Evolutionary conservation across 2,888 invertebrate genomes (phyloP), one percentile per base, ranked within the genome.

Genomic region (Rhingia rostrata): DNA sequence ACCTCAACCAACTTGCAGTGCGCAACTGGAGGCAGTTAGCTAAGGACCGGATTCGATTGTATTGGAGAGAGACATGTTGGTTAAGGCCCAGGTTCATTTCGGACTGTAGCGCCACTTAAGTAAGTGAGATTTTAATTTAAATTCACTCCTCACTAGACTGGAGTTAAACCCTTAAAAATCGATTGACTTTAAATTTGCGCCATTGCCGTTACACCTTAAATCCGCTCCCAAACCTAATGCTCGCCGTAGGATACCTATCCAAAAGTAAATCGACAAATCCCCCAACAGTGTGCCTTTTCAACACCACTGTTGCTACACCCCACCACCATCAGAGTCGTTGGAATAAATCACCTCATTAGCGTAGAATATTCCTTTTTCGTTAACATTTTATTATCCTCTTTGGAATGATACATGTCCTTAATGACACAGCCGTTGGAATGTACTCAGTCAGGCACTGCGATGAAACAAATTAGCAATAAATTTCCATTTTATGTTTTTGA

Each of bases 281-380:
- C 12, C 12, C 5, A 45, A 22, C 22, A 22, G 22, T 2, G 22
- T 22, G n/a, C 22, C 10, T 70, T 60, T 33, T 53, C 6, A 60
- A 6, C 47, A 2, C 56, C 63, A 64, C 63, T 64, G 63, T 73
- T 9, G 6, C 10, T 0, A 35, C 39, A 43, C 39, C 43, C 56
- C 67, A 10, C 4, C n/a, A n/a, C 14, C 12, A 6, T 14, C 7
- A 14, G 7, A 47, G 2, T 47, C 22, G 10, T 30, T 14, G 54
- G 61, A 54, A 82, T 82, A 77, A 67, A 77, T 82, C 64, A 66
- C 77, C 77, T 77, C 72, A 72, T 82, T 82, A 73, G 45, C 41
- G 39, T 56, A 49, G 66, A 49, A 72, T 77, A 73, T 78, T 77
- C 56, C 77, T 82, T 58, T 56, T 39, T 22, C 22, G 22, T 22